phyloP scores from a whole-genome alignment of 2,888 invertebrate species.

The Mycalesis mineus region DNA sequence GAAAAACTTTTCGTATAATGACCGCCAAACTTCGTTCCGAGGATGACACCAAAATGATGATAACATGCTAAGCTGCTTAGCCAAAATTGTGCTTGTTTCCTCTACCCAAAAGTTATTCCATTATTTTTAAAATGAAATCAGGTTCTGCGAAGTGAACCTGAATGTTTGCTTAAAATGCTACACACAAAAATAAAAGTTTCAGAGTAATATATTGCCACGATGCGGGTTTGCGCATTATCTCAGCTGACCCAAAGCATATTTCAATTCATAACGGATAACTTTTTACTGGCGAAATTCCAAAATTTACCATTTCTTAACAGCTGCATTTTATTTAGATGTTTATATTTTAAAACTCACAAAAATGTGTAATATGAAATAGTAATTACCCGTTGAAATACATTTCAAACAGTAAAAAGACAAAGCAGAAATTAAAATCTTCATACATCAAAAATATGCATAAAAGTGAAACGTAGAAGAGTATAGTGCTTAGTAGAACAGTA shows the following conservation, averaged over 20 bases:
- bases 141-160: background rate
- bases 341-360: background rate
- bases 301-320: background rate
- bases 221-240: constrained; percentile 6
- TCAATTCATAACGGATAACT: background rate
- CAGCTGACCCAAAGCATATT: constrained; percentile 11
- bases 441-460: no score
- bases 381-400: no score
- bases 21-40: no score
- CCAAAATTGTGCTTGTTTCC: no score
- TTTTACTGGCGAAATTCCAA: constrained; percentile 7
- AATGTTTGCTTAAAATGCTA: background rate
- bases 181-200: constrained; percentile 7
- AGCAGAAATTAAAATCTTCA: no score
- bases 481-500: no score
- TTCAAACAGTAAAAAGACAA: no score
- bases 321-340: background rate
- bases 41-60: no score
- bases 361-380: background rate
- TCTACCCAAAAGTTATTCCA: no score
- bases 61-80: no score
- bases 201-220: constrained; percentile 1
- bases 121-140: background rate
- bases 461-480: no score
- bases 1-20: no score